Conservation (phyloP, 2,113 vertebrate species). For the Vulpes lagopus region DNA sequence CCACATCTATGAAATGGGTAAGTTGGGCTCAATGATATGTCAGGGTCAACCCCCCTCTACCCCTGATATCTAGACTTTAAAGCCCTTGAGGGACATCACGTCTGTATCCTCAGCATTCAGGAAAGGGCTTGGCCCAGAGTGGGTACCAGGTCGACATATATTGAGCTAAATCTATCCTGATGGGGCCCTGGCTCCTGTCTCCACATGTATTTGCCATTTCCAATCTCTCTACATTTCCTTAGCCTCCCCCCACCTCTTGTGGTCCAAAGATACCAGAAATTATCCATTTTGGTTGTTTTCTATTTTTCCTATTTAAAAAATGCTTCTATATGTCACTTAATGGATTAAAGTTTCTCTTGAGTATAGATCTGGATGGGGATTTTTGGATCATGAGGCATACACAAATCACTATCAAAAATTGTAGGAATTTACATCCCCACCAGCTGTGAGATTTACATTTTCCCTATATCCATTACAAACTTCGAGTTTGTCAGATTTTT, state of each 20-base stretch:
- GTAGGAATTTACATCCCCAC: neutral
- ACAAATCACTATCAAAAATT: neutral
- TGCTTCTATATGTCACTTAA: neutral
- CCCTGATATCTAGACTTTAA: slow-evolving; percentile 14
- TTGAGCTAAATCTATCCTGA: neutral
- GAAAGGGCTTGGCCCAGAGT: neutral
- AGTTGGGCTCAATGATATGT: neutral
- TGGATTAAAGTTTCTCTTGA: neutral
- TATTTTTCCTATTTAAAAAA: neutral
- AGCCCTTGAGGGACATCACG: neutral
- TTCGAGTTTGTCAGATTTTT: neutral
- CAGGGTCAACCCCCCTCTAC: neutral
- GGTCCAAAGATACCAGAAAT: neutral
- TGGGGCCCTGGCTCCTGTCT: neutral
- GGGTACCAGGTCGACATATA: neutral
- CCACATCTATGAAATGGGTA: neutral
- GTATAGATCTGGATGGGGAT: neutral
- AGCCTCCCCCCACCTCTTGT: neutral
- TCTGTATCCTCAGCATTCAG: neutral
- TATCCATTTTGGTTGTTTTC: slow-evolving; percentile 3
- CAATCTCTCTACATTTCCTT: neutral
- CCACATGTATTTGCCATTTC: neutral
- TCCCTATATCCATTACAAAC: slow-evolving; percentile 5
- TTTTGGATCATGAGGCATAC: neutral
- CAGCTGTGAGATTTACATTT: neutral